phyloP scores from a whole-genome alignment of 1,140 invertebrate species.

The Neotoxoptera formosana region DNA sequence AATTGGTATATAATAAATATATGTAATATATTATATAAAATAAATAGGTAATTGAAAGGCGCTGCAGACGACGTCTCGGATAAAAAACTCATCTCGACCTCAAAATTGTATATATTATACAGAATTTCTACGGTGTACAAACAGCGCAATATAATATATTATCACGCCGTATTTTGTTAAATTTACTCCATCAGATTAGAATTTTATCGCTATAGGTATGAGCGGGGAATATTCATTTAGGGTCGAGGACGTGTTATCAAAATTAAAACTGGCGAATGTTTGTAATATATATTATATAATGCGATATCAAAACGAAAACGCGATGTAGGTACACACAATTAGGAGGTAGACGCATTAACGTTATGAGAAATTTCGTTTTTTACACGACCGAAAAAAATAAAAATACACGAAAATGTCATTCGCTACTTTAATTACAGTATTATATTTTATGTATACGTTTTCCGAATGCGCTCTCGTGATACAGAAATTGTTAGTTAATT shows the following conservation, averaged over 20 bases:
- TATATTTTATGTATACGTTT: not conserved
- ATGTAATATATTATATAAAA: too few species aligned
- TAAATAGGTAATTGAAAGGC: too few species aligned
- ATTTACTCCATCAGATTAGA: not conserved
- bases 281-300: too few species aligned
- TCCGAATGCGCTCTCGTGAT: too few species aligned
- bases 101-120: not conserved
- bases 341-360: not conserved
- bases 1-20: too few species aligned
- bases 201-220: not conserved
- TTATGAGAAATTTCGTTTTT: not conserved
- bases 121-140: not conserved
- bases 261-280: not conserved
- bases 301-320: not conserved
- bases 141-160: not conserved
- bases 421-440: not conserved
- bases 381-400: not conserved
- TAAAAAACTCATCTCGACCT: not conserved
- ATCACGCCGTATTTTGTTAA: not conserved
- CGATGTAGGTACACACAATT: not conserved
- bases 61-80: not conserved
- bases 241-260: not conserved
- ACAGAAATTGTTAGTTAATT: not conserved
- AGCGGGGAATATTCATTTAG: not conserved
- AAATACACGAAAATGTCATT: not conserved